Evolutionary conservation across 2,797 vertebrate genomes (phyloP).

Genomic region (Crocidura indochinensis): DNA sequence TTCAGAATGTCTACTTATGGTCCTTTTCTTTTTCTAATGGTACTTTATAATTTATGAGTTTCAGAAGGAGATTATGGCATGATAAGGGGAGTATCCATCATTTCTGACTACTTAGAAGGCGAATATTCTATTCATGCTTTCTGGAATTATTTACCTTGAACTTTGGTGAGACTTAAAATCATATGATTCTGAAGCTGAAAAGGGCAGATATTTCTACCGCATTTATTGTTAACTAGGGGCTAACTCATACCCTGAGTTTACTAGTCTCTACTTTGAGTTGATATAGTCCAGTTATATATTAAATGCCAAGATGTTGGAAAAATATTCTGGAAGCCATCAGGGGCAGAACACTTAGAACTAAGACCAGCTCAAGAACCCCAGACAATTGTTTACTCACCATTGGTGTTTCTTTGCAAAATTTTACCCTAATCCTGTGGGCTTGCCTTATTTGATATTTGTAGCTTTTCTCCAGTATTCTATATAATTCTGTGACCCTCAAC

Average conservation of each 20-base stretch:
- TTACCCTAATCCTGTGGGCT: too few species aligned
- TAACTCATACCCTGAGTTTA: neutral
- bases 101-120: neutral
- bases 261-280: neutral
- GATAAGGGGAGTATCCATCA: neutral
- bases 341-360: too few species aligned
- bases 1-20: neutral
- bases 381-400: too few species aligned
- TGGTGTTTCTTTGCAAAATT: too few species aligned
- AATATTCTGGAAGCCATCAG: neutral
- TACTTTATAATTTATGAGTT: neutral
- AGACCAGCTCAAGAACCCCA: too few species aligned
- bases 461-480: too few species aligned
- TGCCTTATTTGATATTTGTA: too few species aligned
- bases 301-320: neutral
- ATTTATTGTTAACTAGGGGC: neutral
- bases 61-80: neutral
- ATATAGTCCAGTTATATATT: neutral
- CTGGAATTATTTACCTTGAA: neutral
- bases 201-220: neutral
- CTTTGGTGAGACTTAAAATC: neutral
- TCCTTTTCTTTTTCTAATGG: neutral
- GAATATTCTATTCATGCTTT: neutral
- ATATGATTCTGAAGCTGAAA: slow-evolving; percentile 26
- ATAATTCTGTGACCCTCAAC: too few species aligned